Percentiles rank a stretch among this genome's conserved stretches.
phyloP scores from a whole-genome alignment of 2,797 vertebrate genomes.

The Gallinago nigripennis region DNA sequence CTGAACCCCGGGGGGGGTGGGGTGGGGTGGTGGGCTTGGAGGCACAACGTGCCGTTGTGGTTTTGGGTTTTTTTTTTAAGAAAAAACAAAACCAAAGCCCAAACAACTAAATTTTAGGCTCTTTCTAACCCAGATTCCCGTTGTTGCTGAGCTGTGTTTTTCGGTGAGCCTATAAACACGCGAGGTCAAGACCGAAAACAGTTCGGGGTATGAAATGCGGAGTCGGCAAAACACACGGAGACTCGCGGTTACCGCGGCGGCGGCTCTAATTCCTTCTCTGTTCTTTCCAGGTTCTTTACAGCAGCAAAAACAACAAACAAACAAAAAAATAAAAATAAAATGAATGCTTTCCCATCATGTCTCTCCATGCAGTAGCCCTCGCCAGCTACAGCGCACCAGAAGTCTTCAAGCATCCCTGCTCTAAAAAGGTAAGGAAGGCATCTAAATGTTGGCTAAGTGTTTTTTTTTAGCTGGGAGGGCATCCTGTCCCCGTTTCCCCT shows the following conservation, averaged over 20 bases:
- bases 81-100: no score
- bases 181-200: background rate
- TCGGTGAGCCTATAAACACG: background rate
- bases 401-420: background rate
- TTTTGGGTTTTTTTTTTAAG: no score
- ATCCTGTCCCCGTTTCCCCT: no score
- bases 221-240: background rate
- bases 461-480: background rate
- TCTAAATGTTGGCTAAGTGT: background rate
- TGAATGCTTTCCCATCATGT: slow-evolving; percentile 26
- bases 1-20: background rate
- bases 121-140: background rate
- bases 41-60: no score
- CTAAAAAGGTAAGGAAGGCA: background rate
- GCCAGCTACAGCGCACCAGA: background rate
- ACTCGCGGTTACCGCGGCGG: background rate
- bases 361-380: slow-evolving; percentile 18
- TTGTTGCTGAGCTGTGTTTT: background rate
- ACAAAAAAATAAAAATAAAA: background rate
- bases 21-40: no score
- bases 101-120: no score
- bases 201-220: background rate
- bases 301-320: background rate
- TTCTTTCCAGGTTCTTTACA: background rate
- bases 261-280: background rate